phyloP scores from a whole-genome alignment of 2,888 invertebrate species.

The Yponomeuta plumbellus region DNA sequence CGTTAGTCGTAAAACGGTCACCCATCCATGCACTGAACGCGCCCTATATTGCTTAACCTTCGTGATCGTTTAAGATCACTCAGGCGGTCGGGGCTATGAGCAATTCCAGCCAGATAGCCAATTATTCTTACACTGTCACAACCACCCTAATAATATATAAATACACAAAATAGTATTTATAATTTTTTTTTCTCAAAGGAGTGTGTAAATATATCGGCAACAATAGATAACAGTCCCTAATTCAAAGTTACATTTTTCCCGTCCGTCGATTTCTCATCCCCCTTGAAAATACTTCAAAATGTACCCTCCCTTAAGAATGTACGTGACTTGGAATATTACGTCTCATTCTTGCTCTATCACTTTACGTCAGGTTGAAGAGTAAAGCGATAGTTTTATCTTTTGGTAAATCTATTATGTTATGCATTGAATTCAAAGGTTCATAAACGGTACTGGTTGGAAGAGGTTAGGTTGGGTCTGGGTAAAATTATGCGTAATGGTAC shows the following conservation, averaged over 20 bases:
- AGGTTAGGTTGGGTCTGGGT: not conserved
- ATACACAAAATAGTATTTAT: not conserved
- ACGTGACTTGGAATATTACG: not conserved
- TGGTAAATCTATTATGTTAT: conserved; percentile 16
- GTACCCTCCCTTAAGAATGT: not conserved
- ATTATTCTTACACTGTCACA: no score
- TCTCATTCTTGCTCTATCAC: not conserved
- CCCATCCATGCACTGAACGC: no score
- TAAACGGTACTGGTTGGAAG: not conserved
- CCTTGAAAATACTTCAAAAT: not conserved
- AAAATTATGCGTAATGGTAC: not conserved
- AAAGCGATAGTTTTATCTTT: conserved; percentile 16
- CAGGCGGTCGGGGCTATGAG: no score
- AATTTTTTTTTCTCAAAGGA: not conserved
- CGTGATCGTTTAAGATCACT: no score
- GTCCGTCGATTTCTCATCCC: not conserved
- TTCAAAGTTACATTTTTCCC: not conserved
- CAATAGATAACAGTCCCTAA: not conserved
- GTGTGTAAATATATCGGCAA: not conserved
- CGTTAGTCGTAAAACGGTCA: no score
- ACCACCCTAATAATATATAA: no score
- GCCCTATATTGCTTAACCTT: no score
- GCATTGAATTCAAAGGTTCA: conserved; percentile 8
- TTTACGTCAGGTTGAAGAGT: not conserved
- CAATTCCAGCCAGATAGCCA: no score